Evolutionary conservation across 2,888 invertebrate species (phyloP).

Genomic region (Automeris io): DNA sequence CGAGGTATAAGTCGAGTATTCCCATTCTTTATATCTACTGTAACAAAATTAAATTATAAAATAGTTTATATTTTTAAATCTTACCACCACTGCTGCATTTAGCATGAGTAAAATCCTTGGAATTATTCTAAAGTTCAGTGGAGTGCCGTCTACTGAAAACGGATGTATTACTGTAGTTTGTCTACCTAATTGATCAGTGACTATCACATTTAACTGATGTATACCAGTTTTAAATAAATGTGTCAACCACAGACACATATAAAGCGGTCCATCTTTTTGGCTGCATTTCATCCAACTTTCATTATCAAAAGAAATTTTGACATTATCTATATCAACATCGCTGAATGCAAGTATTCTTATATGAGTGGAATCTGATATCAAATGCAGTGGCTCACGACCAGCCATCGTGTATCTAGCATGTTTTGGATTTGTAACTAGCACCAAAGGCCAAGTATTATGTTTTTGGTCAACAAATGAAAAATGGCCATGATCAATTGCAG

Average conservation of each 20-base stretch:
- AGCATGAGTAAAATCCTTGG: conserved; percentile 87
- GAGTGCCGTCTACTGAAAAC: conserved; percentile 87
- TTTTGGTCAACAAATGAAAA: conserved; percentile 89
- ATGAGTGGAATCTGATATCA: conserved; percentile 83
- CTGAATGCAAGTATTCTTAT: conserved; percentile 90
- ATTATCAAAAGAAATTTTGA: conserved; percentile 82
- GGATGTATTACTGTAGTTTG: conserved; percentile 78
- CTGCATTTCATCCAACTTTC: conserved; percentile 80
- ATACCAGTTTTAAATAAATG: conserved; percentile 78
- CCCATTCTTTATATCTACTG: no score
- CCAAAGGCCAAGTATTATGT: conserved; percentile 87
- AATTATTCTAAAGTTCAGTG: conserved; percentile 79
- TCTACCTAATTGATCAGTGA: conserved; percentile 76
- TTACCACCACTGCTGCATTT: conserved; percentile 84
- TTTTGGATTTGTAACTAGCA: conserved; percentile 94
- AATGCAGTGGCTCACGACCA: conserved; percentile 82
- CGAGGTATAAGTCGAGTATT: no score
- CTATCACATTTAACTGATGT: conserved; percentile 80
- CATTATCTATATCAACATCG: conserved; percentile 77
- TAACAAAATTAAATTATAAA: background rate
- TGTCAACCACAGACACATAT: conserved; percentile 85
- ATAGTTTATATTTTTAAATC: conserved; percentile 25
- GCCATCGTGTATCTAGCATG: conserved; percentile 85
- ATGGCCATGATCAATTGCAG: conserved; percentile 92
- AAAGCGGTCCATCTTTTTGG: conserved; percentile 81